These are phyloP conservation scores for Hycleus cichorii DNA, from an alignment of 1,140 invertebrate genomes.

Conservation along the genomic window DNA sequence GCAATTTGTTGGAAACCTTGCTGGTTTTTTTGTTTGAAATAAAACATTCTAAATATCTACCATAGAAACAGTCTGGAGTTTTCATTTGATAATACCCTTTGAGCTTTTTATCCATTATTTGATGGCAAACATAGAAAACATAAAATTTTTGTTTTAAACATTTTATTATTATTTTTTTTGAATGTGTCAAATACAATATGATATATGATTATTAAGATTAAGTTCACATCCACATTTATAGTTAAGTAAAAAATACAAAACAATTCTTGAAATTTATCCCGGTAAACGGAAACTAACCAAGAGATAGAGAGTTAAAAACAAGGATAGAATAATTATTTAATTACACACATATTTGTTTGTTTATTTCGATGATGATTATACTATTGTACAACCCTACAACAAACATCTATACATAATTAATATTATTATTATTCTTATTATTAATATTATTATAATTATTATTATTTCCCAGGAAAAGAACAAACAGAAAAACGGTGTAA, in stretches of 20 bases:
- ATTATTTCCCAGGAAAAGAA: background rate
- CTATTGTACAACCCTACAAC: conserved; percentile 34
- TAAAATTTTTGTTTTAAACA: conserved; percentile 2
- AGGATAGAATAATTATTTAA: conserved; percentile 5
- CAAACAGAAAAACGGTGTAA: background rate
- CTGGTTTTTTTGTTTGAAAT: too few relatives aligned
- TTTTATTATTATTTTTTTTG: conserved; percentile 16
- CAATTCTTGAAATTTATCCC: background rate
- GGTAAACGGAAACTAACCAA: conserved; percentile 2
- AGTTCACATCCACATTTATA: conserved; percentile 28
- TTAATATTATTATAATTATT: background rate
- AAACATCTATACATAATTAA: conserved; percentile 33
- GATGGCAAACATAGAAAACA: too few relatives aligned
- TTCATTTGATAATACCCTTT: too few relatives aligned
- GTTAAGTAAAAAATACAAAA: conserved; percentile 30
- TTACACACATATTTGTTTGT: conserved; percentile 20
- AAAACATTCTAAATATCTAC: too few relatives aligned
- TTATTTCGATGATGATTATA: conserved; percentile 13
- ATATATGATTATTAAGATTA: conserved; percentile 27
- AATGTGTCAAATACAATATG: conserved; percentile 32
- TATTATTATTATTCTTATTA: conserved; percentile 1
- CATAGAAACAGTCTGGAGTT: too few relatives aligned
- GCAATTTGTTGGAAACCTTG: too few relatives aligned
- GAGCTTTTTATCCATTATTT: too few relatives aligned
- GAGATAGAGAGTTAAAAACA: conserved; percentile 10